Conservation (phyloP, 2,113 vertebrate species). For the Acanthochromis polyacanthus region DNA sequence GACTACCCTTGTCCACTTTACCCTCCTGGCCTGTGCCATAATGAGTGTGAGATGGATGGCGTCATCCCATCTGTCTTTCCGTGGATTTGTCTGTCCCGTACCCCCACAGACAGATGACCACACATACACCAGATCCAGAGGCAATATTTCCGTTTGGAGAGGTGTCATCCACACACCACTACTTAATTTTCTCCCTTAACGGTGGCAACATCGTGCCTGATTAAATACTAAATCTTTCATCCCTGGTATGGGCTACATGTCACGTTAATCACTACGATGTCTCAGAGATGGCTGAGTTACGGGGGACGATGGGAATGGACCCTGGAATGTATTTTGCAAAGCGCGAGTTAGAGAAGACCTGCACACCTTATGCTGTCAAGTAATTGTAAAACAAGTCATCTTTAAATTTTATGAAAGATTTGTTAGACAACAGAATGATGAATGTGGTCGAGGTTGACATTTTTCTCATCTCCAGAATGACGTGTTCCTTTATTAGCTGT, state of each 20-base stretch:
- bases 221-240: slow-evolving; percentile 78
- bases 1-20: slow-evolving; percentile 48
- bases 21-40: slow-evolving; percentile 41
- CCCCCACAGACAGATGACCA: slow-evolving; percentile 54
- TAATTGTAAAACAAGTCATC: background rate
- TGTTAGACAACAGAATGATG: background rate
- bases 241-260: slow-evolving; percentile 24
- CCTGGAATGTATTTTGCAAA: slow-evolving; percentile 30
- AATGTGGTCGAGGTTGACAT: background rate
- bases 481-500: background rate
- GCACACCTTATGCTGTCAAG: background rate
- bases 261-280: slow-evolving; percentile 59
- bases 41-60: slow-evolving; percentile 60
- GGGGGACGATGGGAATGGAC: slow-evolving; percentile 21
- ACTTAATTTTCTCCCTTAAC: slow-evolving; percentile 71
- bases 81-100: slow-evolving; percentile 33
- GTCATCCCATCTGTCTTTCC: slow-evolving; percentile 32
- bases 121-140: slow-evolving; percentile 26
- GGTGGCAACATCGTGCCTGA: slow-evolving; percentile 58
- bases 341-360: background rate
- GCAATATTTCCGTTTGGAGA: slow-evolving; percentile 71
- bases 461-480: background rate
- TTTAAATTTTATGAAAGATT: slow-evolving; percentile 4
- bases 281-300: slow-evolving; percentile 41
- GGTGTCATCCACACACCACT: slow-evolving; percentile 57